A percentile compares a stretch with the other conserved stretches of the same genome.
These are phyloP conservation scores for Pseudoips prasinana DNA, from an alignment of 2,888 invertebrate genomes.

Conservation along the genomic window DNA sequence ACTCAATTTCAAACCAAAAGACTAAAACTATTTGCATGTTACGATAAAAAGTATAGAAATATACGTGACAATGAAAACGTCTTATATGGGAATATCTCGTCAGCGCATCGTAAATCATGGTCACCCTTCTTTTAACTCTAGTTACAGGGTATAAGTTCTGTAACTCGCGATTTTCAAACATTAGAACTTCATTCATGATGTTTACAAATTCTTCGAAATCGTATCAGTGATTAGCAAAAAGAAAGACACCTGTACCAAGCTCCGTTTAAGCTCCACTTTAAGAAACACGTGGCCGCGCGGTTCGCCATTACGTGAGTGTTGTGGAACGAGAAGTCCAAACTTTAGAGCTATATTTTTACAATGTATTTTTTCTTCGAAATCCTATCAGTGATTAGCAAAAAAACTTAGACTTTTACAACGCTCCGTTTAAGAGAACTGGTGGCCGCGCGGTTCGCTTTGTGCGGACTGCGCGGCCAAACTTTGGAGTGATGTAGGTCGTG, in stretches of 20 bases:
- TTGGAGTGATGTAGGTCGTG: constrained; percentile 4
- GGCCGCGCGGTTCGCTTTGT: constrained; percentile 4
- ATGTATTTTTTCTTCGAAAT: constrained; percentile 4
- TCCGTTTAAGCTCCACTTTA: no score
- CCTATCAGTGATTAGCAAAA: constrained; percentile 4
- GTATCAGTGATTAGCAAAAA: constrained; percentile 10
- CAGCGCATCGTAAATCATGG: background rate
- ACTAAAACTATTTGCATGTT: constrained; percentile 13
- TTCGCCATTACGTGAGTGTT: constrained; percentile 11
- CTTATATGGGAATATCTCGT: constrained; percentile 4
- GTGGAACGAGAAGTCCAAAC: constrained; percentile 11
- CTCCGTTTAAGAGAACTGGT: constrained; percentile 2
- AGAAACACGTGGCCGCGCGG: constrained; percentile 11
- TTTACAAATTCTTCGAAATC: constrained; percentile 2
- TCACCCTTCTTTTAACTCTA: background rate
- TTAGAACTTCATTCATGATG: background rate
- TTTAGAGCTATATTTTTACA: constrained; percentile 5
- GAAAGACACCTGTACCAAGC: constrained; percentile 10
- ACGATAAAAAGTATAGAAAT: constrained; percentile 13
- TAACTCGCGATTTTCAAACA: background rate
- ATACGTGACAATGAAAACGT: constrained; percentile 10
- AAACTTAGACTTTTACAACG: constrained; percentile 3
- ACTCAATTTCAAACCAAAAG: constrained; percentile 13
- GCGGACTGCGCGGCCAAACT: constrained; percentile 4
- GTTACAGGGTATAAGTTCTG: background rate